These are phyloP conservation scores for Papilio gigon DNA, from an alignment of 2,888 invertebrate genomes.

Conservation along the genomic window DNA sequence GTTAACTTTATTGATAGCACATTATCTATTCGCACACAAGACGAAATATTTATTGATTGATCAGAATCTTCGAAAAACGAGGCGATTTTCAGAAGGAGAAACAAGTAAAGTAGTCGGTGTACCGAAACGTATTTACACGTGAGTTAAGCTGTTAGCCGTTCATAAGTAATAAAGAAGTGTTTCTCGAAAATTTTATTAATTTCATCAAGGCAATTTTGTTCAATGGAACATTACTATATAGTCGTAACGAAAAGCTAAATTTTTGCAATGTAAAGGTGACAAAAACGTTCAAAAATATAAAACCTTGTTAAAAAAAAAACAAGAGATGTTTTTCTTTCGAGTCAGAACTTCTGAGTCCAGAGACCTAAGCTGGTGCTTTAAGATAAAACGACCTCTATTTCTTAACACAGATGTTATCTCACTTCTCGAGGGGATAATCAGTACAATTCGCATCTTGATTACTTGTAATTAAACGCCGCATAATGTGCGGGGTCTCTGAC, in stretches of 20 bases:
- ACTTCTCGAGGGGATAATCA: neutral
- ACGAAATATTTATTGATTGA: neutral
- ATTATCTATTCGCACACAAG: neutral
- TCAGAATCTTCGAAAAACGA: no score
- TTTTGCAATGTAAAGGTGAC: neutral
- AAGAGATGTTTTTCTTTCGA: neutral
- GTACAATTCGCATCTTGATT: slow-evolving; percentile 12
- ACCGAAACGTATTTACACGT: no score
- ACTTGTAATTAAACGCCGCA: slow-evolving; percentile 15
- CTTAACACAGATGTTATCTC: neutral
- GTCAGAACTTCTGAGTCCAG: neutral
- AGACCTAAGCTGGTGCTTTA: slow-evolving; percentile 8
- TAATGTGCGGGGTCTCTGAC: neutral
- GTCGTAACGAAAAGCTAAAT: no score
- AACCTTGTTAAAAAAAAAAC: no score
- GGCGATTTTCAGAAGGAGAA: no score
- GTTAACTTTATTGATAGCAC: slow-evolving; percentile 18
- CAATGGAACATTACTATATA: no score
- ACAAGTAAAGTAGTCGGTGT: no score
- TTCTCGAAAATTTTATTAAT: no score
- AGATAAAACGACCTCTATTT: slow-evolving; percentile 15
- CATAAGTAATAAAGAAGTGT: no score
- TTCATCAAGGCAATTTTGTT: no score
- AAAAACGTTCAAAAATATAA: no score
- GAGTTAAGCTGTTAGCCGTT: no score